Base-by-base conservation (phyloP, 2,888 invertebrate genomes). In the Coronaproctus castanopsis region DNA sequence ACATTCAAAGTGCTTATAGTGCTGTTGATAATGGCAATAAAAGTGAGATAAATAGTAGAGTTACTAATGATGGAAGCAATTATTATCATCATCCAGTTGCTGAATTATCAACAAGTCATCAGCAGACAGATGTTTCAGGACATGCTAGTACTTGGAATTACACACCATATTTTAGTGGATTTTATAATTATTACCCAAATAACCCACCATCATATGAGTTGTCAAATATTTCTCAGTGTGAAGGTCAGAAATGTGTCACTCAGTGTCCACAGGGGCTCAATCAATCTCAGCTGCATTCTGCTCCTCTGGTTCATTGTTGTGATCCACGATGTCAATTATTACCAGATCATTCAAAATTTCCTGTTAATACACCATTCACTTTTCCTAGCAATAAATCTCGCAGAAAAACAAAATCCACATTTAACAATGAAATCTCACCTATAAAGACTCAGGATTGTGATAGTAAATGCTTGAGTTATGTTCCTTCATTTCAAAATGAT, bases 321-420 rank as follows among this genome's bases (percentile, higher is more conserved):
- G 59, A 59, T 51, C 59, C 59, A 2, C 36, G 59, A 22, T 59
- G 59, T 21, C 59, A 55, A 19, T 52, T 59, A 1, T 22, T 59
- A 19, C 24, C 59, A 24, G 55, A 55, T 2, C 59, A 50, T 48
- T 24, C 59, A 1, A 59, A 59, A 49, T 59, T 55, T 21, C 52
- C 59, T 1, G 52, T 51, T 24, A 54, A 24, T 23, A 24, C 36
- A 36, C 36, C 36, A 14, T 36, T 36, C 36, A 36, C 14, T 36
- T 36, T 14, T 36, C 8, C 36, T 36, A 14, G 36, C 14, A 36
- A 36, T 36, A 36, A 36, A 36, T 36, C 36, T 5, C 36, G 36
- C 14, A 36, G 36, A 14, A 36, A 36, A 36, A 5, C 36, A 5
- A 36, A 36, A 36, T 5, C 14, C 5, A 36, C 36, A 36, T 36